phyloP scores from a whole-genome alignment of 2,113 vertebrate genomes.

The Benitochromis conjunctus region DNA sequence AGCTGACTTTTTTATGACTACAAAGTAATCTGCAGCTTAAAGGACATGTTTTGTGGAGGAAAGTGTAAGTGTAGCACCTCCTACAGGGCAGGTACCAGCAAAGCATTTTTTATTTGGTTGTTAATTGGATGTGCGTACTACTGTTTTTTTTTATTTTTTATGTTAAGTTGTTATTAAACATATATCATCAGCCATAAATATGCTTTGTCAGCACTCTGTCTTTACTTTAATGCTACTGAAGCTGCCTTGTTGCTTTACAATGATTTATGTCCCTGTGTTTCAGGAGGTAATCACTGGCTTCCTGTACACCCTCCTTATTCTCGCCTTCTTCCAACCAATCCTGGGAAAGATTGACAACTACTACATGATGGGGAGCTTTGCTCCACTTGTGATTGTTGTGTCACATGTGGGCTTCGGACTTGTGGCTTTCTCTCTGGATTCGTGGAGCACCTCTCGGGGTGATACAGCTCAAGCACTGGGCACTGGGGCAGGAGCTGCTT shows the following conservation, averaged over 20 bases:
- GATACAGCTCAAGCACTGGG: constrained; percentile 94
- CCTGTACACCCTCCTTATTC: constrained; percentile 87
- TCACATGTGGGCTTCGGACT: constrained; percentile 87
- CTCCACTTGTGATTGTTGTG: constrained; percentile 83
- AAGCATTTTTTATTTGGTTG: neutral
- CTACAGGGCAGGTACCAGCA: neutral
- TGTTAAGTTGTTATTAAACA: neutral
- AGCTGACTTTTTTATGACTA: neutral
- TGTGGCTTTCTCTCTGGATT: constrained; percentile 91
- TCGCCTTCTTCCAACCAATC: constrained; percentile 82
- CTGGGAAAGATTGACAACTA: constrained; percentile 88
- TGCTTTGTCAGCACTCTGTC: neutral
- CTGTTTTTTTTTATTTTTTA: neutral
- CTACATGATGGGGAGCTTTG: constrained; percentile 83
- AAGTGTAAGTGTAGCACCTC: neutral
- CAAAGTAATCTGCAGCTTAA: neutral
- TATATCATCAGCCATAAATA: neutral
- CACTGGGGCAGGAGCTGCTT: constrained; percentile 85
- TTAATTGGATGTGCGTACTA: neutral
- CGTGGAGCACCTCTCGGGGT: constrained; percentile 94
- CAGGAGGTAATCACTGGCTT: constrained; percentile 95
- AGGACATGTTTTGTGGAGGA: neutral
- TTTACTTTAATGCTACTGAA: neutral
- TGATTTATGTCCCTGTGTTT: constrained; percentile 19
- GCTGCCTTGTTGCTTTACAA: neutral